These are phyloP conservation scores for Pseudomugil gertrudae DNA, from an alignment of 2,797 vertebrate genomes.

Conservation along the genomic window DNA sequence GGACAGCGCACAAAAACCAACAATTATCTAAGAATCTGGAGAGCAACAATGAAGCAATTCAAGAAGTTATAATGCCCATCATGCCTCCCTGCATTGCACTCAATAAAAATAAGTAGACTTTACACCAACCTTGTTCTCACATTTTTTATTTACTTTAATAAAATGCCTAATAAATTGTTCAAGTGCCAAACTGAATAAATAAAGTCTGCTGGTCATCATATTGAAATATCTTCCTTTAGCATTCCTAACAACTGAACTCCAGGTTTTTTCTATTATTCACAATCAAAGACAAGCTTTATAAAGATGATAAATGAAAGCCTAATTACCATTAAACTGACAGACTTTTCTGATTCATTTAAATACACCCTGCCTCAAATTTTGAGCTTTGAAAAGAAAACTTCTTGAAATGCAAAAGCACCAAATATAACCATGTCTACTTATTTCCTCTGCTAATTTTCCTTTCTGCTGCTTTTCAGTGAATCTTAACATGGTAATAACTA, in stretches of 20 bases:
- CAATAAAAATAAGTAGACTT: not conserved
- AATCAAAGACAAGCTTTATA: not conserved
- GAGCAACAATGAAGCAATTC: not conserved
- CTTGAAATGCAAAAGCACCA: too few relatives aligned
- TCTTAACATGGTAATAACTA: too few relatives aligned
- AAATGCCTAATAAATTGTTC: not conserved
- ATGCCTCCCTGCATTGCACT: not conserved
- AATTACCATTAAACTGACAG: not conserved
- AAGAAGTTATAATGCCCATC: not conserved
- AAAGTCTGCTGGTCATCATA: not conserved
- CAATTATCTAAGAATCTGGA: not conserved
- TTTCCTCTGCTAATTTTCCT: too few relatives aligned
- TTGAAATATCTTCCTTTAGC: not conserved
- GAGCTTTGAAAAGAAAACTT: not conserved
- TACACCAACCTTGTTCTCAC: not conserved
- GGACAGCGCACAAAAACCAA: not conserved
- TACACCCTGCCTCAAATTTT: not conserved
- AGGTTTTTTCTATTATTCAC: not conserved
- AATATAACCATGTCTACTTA: too few relatives aligned
- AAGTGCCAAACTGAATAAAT: not conserved
- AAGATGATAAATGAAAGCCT: not conserved
- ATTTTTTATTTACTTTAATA: not conserved
- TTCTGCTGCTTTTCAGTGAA: too few relatives aligned
- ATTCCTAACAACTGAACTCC: not conserved
- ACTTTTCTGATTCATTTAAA: not conserved